These are phyloP conservation scores for Tragelaphus oryx DNA, from an alignment of 2,797 vertebrate species.

Conservation along the genomic window DNA sequence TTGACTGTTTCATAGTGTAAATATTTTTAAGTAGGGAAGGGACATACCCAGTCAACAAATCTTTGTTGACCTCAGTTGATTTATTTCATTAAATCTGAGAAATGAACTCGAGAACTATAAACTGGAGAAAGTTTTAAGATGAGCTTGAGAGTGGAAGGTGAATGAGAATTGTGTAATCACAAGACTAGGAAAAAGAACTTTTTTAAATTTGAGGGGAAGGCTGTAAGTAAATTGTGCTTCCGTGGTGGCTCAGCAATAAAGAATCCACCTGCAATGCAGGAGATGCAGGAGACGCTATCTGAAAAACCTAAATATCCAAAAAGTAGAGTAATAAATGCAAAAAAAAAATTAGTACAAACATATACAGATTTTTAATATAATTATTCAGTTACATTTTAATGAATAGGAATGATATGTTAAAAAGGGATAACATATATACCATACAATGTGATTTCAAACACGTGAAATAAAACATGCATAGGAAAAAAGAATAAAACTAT, in stretches of 20 bases:
- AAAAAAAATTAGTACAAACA: neutral
- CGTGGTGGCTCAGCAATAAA: neutral
- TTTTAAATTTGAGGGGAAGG: neutral
- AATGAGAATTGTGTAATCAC: neutral
- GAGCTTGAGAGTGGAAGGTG: neutral
- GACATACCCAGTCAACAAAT: neutral
- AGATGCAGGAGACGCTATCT: fast-evolving
- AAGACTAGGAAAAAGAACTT: neutral
- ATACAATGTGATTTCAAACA: neutral
- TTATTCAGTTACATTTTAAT: neutral
- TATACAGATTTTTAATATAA: neutral
- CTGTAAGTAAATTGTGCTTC: neutral
- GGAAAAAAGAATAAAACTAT: neutral
- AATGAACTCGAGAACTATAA: neutral
- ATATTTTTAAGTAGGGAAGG: conserved; percentile 43
- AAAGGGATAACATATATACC: neutral
- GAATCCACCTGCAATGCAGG: neutral
- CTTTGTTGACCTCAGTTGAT: conserved; percentile 26
- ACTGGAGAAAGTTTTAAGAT: neutral
- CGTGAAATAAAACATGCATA: neutral
- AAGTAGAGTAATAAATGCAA: neutral
- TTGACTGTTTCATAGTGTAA: conserved; percentile 29
- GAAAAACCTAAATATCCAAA: neutral
- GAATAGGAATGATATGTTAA: neutral
- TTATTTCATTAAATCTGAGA: conserved; percentile 5